Base-by-base conservation (phyloP, 2,113 vertebrate genomes). In the Urocynchramus pylzowi region DNA sequence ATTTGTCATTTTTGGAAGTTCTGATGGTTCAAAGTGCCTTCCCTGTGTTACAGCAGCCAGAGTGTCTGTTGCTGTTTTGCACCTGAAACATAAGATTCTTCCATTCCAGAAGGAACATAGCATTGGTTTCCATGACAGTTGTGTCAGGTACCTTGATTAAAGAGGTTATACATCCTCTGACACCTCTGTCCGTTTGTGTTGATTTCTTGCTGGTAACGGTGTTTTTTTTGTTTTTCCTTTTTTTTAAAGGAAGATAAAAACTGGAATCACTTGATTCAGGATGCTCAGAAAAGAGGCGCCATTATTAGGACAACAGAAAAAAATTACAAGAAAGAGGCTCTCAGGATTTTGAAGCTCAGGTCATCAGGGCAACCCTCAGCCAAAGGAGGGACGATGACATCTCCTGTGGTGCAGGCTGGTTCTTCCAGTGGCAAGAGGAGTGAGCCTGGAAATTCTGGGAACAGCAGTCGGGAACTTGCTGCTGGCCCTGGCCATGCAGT, bases 261-360 rank as follows among this genome's bases (percentile, higher is more conserved):
- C 70, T 99, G 99, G 99, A 97, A 98, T 7, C 89, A 98, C 5
- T 93, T 99, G 88, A 98, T 99, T 84, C 97, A 98, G 64, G 98
- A 99, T 10, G 98, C 99, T 7, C 96, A 97, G 52, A 98, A 39
- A 39, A 97, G 99, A 35, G 98, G 98, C 0, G 97, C 97, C 54
- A 98, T 99, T 28, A 92, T 99, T 39, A 97, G 85, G 87, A 98
- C 98, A 2, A 91, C 68, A 5, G 97, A 98, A 83, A 92, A 84
- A 16, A 96, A 56, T 69, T 99, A 98, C 20, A 96, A 92, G 45
- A 95, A 81, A 2, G 98, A 98, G 11, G 97, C 97, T 3, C 5
- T 10, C 35, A 98, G 96, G 91, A 98, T 99, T 71, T 93, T 99
- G 75, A 99, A 99, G 77, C 92, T 96, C 3, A 98, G 94, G 37